A percentile compares a stretch with the other conserved stretches of the same genome.
Conservation (phyloP, 2,888 invertebrate genomes). For the Mesorhabditis belari region DNA sequence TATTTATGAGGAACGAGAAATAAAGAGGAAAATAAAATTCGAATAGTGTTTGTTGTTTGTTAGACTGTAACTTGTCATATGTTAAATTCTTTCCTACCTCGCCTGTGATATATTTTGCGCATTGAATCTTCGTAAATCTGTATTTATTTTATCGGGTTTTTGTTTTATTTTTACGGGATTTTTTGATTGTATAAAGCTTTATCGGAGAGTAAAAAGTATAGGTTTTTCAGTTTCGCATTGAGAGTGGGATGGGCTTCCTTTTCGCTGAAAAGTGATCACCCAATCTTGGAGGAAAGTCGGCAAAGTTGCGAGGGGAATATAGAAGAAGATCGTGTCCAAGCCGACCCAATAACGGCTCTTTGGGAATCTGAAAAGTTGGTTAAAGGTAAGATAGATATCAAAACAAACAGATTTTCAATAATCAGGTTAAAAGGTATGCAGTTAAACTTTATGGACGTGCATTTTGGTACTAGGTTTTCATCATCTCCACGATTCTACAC, state of each 20-base stretch:
- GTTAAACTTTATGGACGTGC: too few species aligned
- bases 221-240: background rate
- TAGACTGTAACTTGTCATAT: too few species aligned
- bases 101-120: background rate
- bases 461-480: too few species aligned
- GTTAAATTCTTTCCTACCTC: too few species aligned
- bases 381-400: too few species aligned
- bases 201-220: too few species aligned
- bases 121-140: background rate
- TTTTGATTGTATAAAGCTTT: too few species aligned
- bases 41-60: background rate
- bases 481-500: too few species aligned
- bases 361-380: background rate
- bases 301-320: constrained; percentile 32
- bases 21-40: background rate
- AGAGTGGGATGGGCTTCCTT: constrained; percentile 19
- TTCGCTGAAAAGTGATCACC: constrained; percentile 24
- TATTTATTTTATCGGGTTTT: background rate
- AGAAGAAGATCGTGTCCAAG: constrained; percentile 29
- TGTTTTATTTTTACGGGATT: too few species aligned
- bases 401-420: too few species aligned
- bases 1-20: background rate
- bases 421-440: too few species aligned
- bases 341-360: constrained; percentile 26
- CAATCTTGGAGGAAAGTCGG: constrained; percentile 32